These are phyloP conservation scores for Vireo griseus DNA, from an alignment of 2,797 vertebrate genomes.

Conservation along the genomic window DNA sequence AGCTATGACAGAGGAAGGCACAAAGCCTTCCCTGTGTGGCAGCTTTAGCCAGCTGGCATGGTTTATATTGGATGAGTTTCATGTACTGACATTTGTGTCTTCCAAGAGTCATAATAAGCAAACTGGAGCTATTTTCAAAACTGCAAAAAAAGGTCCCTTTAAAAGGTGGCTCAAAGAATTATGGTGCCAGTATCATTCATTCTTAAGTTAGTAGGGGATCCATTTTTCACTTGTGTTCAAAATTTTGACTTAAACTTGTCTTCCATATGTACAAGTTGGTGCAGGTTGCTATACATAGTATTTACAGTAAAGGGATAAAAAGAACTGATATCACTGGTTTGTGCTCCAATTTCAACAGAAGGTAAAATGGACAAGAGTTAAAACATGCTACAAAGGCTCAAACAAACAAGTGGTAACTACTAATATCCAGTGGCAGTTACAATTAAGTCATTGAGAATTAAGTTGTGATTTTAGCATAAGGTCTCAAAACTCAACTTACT, in stretches of 20 bases:
- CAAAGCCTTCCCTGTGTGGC: conserved; percentile 52
- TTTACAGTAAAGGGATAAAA: background rate
- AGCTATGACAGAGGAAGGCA: conserved; percentile 58
- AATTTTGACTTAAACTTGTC: background rate
- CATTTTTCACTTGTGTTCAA: background rate
- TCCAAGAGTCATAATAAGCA: conserved; percentile 73
- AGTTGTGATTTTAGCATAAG: background rate
- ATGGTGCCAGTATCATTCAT: conserved; percentile 6
- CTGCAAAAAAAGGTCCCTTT: conserved; percentile 46
- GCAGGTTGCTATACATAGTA: background rate
- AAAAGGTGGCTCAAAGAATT: conserved; percentile 53
- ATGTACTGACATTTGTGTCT: conserved; percentile 77
- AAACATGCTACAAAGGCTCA: conserved; percentile 22
- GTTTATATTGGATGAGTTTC: conserved; percentile 64
- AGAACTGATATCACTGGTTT: background rate
- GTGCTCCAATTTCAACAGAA: conserved; percentile 12
- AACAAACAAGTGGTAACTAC: conserved; percentile 33
- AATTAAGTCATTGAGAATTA: background rate
- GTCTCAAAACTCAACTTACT: background rate
- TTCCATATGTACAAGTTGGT: background rate
- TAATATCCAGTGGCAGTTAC: conserved; percentile 44
- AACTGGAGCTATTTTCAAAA: conserved; percentile 64
- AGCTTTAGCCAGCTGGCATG: conserved; percentile 63
- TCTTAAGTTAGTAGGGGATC: conserved; percentile 16
- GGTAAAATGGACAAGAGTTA: conserved; percentile 15